Conservation (phyloP, 37 sponge, comb jelly and placozoan species). For the Hormiphora californensis region DNA sequence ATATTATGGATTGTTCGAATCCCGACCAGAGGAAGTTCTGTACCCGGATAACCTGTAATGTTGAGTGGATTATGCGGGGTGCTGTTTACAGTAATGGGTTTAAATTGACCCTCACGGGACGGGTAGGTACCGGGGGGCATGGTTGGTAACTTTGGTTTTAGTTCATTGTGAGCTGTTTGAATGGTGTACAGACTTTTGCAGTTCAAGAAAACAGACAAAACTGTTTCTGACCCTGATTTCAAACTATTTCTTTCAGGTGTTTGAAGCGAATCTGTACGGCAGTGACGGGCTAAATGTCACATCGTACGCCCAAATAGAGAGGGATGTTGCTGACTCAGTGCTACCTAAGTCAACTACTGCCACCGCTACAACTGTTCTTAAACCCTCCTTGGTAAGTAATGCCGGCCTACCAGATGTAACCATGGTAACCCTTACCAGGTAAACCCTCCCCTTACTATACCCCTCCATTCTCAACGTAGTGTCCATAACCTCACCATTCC, state of each 20-base stretch:
- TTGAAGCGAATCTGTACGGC: constrained; percentile 34
- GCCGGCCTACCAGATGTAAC: no score
- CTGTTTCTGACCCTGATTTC: not conserved
- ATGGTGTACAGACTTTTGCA: not conserved
- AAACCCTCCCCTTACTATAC: not conserved
- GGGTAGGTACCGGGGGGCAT: not conserved
- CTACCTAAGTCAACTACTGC: not conserved
- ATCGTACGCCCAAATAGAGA: not conserved
- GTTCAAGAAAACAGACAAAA: not conserved
- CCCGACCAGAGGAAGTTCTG: no score
- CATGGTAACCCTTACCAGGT: not conserved
- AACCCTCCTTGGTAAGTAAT: constrained; percentile 9
- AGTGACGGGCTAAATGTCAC: not conserved
- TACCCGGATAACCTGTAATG: not conserved
- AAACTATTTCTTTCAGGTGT: not conserved
- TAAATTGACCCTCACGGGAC: not conserved
- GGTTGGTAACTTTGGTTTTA: not conserved
- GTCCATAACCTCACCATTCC: not conserved
- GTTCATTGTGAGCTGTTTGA: not conserved
- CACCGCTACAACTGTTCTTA: not conserved
- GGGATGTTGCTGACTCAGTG: not conserved
- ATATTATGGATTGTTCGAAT: no score
- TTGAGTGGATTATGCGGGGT: not conserved
- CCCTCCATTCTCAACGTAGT: not conserved
- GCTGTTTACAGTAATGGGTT: not conserved